Base-by-base conservation (phyloP, 2,888 invertebrate species). In the Ethmia dodecea region DNA sequence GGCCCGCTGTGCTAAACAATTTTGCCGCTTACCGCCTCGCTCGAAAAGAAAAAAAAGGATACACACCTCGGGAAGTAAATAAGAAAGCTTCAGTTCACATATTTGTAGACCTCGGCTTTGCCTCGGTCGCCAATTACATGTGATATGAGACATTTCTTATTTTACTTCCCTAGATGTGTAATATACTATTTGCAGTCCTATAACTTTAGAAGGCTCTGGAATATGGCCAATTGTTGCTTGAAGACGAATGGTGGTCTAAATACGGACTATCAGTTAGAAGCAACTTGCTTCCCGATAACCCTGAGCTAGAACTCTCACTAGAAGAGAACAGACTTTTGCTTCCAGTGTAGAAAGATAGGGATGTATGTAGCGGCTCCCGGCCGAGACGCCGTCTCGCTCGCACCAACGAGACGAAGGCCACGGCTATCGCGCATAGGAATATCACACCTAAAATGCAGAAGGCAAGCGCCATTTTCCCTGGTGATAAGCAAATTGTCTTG, bases 391-490 rank as follows among this genome's bases (percentile, higher is more conserved):
- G 76, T 58, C 91, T 84, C 6, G 91, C 89, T 58, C 90, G 81
- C 52, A 92, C 78, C 32, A 93, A 66, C 2, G 92, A 91, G 22
- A 89, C 89, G 38, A 92, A 89, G 2, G 92, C 91, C 8, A 93
- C 89, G 2, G 92, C 87, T 5, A 93, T 89, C 5, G 93, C 93
- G 35, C 90, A 83, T 0, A 94, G 73, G 65, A 94, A 92, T 43
- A 94, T 90, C 4, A 92, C 70, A 3, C 93, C 92, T 51, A 93
- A 70, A 0, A 92, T 78, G 56, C 92, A 92, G 59, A 94, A 93
- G 0, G 93, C 90, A 31, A 93, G 79, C 8, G 93, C 93, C 88
- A 94, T 89, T 78, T 92, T 92, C 5, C 93, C 92, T 10, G 93
- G 91, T 6, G 93, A 93, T 43, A 94, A 83, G 59, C 94, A 94